These are phyloP conservation scores for Drosophila aff. DNA, from an alignment of 1,140 invertebrate genomes.

Conservation along the genomic window DNA sequence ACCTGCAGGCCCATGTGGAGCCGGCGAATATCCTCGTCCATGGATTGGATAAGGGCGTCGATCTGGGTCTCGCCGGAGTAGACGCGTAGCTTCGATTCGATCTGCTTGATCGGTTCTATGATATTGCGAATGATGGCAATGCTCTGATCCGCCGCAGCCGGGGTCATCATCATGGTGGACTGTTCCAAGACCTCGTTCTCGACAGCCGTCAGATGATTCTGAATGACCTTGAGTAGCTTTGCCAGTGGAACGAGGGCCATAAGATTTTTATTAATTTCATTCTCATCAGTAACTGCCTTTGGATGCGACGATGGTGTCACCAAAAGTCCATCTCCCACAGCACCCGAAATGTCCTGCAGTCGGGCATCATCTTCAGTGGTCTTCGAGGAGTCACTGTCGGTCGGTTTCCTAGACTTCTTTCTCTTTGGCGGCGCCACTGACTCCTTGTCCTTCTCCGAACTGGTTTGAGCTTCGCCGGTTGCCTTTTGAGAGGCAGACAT, in stretches of 20 bases:
- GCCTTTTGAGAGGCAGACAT: constrained; percentile 85
- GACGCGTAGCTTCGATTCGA: constrained; percentile 87
- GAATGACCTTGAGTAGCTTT: constrained; percentile 68
- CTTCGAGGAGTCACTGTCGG: constrained; percentile 78
- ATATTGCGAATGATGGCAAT: constrained; percentile 88
- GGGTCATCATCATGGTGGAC: constrained; percentile 88
- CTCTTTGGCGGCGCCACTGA: constrained; percentile 76
- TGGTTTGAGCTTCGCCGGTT: constrained; percentile 46
- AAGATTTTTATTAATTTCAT: constrained; percentile 74
- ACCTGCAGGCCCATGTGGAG: constrained; percentile 88
- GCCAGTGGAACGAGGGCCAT: constrained; percentile 72
- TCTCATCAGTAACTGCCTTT: constrained; percentile 65
- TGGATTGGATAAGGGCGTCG: constrained; percentile 86
- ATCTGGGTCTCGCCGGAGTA: constrained; percentile 84
- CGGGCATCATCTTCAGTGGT: constrained; percentile 81
- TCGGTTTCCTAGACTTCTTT: constrained; percentile 82
- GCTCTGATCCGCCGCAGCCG: constrained; percentile 87
- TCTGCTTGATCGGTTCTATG: constrained; percentile 88
- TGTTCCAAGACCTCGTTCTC: constrained; percentile 88
- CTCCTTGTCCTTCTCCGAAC: constrained; percentile 66
- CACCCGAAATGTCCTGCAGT: constrained; percentile 86
- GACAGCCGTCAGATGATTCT: constrained; percentile 86
- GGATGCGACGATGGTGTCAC: constrained; percentile 49
- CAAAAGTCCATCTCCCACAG: constrained; percentile 86
- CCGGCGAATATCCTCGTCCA: constrained; percentile 87